Evolutionary conservation across 2,888 invertebrate genomes (phyloP).

Genomic region (Xylota sylvarum): DNA sequence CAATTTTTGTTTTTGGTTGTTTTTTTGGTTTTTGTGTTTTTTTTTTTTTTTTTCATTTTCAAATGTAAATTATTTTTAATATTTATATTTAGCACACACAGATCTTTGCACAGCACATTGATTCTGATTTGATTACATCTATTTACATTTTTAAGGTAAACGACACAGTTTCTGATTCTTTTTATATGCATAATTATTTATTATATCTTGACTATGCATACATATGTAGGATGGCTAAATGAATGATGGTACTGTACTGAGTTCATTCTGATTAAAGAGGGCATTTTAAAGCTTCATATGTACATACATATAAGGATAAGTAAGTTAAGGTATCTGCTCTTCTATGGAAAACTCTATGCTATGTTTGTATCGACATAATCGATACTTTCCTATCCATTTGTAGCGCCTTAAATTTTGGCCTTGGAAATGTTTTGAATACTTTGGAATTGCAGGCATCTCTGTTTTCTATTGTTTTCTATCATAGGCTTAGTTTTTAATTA

Average conservation of each 20-base stretch:
- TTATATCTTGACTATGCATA: background rate
- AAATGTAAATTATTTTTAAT: constrained; percentile 41
- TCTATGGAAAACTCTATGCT: too few species aligned
- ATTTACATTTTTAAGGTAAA: constrained; percentile 42
- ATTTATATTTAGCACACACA: constrained; percentile 40
- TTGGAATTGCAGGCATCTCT: too few species aligned
- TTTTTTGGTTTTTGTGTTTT: background rate
- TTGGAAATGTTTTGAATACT: too few species aligned
- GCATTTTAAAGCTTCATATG: background rate
- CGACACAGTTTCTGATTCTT: constrained; percentile 37
- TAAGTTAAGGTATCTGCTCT: too few species aligned
- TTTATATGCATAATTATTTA: background rate
- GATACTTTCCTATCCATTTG: too few species aligned
- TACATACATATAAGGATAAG: too few species aligned
- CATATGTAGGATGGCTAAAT: background rate
- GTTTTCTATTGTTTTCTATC: too few species aligned
- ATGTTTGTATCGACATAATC: too few species aligned
- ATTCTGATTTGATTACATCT: constrained; percentile 34
- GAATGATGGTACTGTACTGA: background rate
- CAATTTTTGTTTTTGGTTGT: constrained; percentile 31
- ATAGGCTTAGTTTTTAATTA: too few species aligned
- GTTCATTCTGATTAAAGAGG: too few species aligned
- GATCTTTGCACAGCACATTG: constrained; percentile 32
- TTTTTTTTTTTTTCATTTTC: constrained; percentile 29
- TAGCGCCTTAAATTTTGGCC: too few species aligned